phyloP scores from a whole-genome alignment of 2,888 invertebrate species.

The Agriopis aurantiaria region DNA sequence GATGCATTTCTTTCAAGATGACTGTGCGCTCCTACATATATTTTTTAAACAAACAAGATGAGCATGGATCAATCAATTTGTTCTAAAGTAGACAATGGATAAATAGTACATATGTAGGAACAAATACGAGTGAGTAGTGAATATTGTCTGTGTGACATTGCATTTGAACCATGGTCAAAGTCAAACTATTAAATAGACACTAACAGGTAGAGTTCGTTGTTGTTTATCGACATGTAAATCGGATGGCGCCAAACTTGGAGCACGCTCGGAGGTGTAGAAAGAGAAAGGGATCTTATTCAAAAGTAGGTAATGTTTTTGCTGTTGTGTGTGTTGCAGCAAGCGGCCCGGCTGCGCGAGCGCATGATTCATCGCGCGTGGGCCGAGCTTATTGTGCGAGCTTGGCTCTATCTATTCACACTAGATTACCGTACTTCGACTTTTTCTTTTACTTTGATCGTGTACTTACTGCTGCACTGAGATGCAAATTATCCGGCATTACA shows the following conservation, averaged over 20 bases:
- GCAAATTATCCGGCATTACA: constrained; percentile 31
- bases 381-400: constrained; percentile 75
- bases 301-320: constrained; percentile 86
- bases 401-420: constrained; percentile 70
- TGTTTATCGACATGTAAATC: constrained; percentile 66
- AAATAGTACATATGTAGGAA: constrained; percentile 12
- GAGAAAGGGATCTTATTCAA: constrained; percentile 86
- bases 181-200: constrained; percentile 53
- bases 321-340: constrained; percentile 68
- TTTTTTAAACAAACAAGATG: constrained; percentile 10
- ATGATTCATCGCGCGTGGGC: constrained; percentile 84
- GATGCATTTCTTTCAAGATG: constrained; percentile 17
- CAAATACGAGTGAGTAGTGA: constrained; percentile 23
- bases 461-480: constrained; percentile 43
- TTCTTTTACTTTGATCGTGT: constrained; percentile 68
- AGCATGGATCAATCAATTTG: not conserved
- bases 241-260: constrained; percentile 71
- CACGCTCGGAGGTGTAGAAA: constrained; percentile 81
- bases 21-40: constrained; percentile 1
- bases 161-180: constrained; percentile 59
- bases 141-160: constrained; percentile 54
- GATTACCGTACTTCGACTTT: constrained; percentile 66
- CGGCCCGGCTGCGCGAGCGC: constrained; percentile 69
- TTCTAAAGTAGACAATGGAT: constrained; percentile 10
- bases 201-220: constrained; percentile 55